Evolutionary conservation across 2,888 invertebrate species (phyloP), one percentile per base, ranked within the genome.

Genomic region (Nephrotoma appendiculata): DNA sequence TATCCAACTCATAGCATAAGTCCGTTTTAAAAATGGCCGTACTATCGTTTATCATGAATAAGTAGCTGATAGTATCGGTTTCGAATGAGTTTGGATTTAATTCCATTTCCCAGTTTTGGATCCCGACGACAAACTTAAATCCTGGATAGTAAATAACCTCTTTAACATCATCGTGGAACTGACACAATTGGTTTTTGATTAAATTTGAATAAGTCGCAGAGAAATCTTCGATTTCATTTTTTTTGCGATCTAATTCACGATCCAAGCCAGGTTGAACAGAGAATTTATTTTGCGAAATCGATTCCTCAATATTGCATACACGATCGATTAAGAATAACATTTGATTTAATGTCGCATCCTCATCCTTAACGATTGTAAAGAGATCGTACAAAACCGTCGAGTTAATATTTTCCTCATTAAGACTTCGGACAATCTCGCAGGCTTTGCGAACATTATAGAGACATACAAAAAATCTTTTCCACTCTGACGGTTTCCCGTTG

Each of bases 1-100:
- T 91, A 90, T 98, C 97, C 89, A 98, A 90, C 90, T 96, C 96
- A 85, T 90, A 88, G 87, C 92, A 92, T 83, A 91, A 88, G 0
- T 91, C 89, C 88, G 91, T 92, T 88, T 91, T 92, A 88, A 91
- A 92, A 88, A 91, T 91, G 48, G 90, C 90, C 6, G 88, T 89
- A 31, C 1, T 31, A 45, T 89, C 90, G 48, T 90, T 89, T 7
- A 91, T 87, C 86, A 89, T 89, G 88, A 91, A 91, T 0, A 87
- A 42, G 44, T 88, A 87, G n/a, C 87, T 86, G 41, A 88, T 87
- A n/a, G 86, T 85, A 6, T 87, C 44, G 71, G 43, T 87, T 86
- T 87, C 86, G 4, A 86, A 11, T 9, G 31, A 6, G 4, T 86
- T 71, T 9, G 86, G 41, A 2, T 84, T 84, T 6, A 31, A 41